Percentiles rank a stretch among this genome's conserved stretches.
Evolutionary conservation across 2,888 invertebrate species (phyloP).

Genomic region (Drosophila paramelanica): DNA sequence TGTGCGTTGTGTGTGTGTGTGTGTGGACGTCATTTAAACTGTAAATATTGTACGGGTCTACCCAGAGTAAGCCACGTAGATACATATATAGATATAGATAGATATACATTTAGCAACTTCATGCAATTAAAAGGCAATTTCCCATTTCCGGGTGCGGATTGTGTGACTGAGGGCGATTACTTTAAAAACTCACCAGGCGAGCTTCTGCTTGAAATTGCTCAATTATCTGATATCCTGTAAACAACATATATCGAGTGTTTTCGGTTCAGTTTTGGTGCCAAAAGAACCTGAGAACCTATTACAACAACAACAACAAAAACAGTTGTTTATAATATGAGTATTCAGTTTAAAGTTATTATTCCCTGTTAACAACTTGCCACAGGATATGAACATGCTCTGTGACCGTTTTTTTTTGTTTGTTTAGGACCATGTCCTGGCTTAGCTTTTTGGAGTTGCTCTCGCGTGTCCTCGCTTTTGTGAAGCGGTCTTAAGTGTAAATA

Average conservation of each 20-base stretch:
- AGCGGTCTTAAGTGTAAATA: slow-evolving; percentile 56
- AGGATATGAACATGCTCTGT: slow-evolving; percentile 32
- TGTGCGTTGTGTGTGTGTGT: slow-evolving; percentile 6
- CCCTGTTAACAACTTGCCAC: not conserved
- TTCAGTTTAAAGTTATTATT: too few species aligned
- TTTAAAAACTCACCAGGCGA: slow-evolving; percentile 16
- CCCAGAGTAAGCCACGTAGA: not conserved
- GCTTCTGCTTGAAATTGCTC: not conserved
- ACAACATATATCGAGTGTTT: not conserved
- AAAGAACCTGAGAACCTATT: too few species aligned
- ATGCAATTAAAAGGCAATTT: slow-evolving; percentile 74
- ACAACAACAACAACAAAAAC: too few species aligned
- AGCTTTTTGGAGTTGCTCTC: slow-evolving; percentile 32
- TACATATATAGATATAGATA: not conserved
- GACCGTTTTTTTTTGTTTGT: slow-evolving; percentile 61
- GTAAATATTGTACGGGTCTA: slow-evolving; percentile 58
- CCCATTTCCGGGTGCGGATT: slow-evolving; percentile 45
- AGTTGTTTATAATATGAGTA: too few species aligned
- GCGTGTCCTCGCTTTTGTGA: slow-evolving; percentile 59
- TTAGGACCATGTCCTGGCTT: slow-evolving; percentile 57
- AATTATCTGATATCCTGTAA: slow-evolving; percentile 13
- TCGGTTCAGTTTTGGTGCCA: not conserved
- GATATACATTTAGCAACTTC: slow-evolving; percentile 38
- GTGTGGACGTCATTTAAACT: slow-evolving; percentile 39
- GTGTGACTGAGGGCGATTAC: slow-evolving; percentile 58